Conservation (phyloP, 2,797 vertebrate genomes). For the Myioborus miniatus region DNA sequence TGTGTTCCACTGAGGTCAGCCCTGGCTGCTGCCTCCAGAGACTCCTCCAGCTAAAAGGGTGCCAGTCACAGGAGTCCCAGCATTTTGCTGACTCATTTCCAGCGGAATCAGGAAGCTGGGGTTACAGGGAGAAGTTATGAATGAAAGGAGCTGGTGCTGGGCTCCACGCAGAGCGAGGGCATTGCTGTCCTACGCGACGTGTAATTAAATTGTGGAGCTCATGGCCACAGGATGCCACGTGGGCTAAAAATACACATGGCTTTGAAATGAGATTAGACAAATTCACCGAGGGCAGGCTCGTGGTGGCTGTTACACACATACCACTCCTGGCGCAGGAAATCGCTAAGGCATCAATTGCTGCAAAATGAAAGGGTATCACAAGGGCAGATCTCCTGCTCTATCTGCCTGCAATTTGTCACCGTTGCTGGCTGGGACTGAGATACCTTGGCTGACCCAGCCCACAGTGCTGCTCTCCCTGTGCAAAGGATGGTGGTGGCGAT, state of each 20-base stretch:
- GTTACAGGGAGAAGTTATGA: slow-evolving; percentile 43
- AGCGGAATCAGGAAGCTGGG: slow-evolving; percentile 52
- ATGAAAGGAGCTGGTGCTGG: slow-evolving; percentile 7
- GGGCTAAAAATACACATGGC: slow-evolving; percentile 24
- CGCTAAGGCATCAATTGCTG: not conserved
- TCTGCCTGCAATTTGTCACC: not conserved
- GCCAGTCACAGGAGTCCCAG: not conserved
- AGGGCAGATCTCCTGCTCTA: not conserved
- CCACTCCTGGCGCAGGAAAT: not conserved
- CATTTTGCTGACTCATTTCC: slow-evolving; percentile 32
- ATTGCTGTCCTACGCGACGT: not conserved
- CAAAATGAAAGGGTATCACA: not conserved
- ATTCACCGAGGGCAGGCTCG: not conserved
- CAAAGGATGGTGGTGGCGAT: not conserved
- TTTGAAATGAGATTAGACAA: slow-evolving; percentile 58
- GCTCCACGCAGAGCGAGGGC: not conserved
- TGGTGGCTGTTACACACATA: not conserved
- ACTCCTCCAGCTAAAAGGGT: not conserved
- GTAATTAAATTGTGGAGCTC: slow-evolving; percentile 42
- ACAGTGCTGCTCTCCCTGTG: not conserved
- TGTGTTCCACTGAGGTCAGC: not conserved
- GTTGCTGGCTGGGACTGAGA: not conserved
- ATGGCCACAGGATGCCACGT: not conserved
- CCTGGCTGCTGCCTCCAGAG: not conserved
- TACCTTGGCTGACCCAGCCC: not conserved